Percentiles rank a stretch among this genome's conserved stretches.
These are phyloP conservation scores for Leptobrachium leishanense DNA, from an alignment of 2,113 vertebrate genomes.

Conservation along the genomic window DNA sequence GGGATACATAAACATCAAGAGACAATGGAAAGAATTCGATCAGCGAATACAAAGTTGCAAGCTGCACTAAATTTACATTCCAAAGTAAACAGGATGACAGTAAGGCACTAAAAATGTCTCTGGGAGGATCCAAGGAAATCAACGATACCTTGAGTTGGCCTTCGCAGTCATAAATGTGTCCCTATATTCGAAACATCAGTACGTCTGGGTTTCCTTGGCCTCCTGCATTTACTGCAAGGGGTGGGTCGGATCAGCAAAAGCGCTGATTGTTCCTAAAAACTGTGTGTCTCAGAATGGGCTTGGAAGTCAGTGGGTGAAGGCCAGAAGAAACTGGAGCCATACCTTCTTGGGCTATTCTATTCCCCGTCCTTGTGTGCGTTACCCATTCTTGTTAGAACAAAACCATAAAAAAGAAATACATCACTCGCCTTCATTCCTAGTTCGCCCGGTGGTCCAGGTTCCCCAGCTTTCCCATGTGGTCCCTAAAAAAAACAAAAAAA, in stretches of 20 bases:
- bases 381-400: too few relatives aligned
- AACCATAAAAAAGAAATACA: background rate
- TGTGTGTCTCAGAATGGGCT: too few relatives aligned
- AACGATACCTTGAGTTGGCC: background rate
- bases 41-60: background rate
- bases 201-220: background rate
- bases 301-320: too few relatives aligned
- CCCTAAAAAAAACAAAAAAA: conserved; percentile 68
- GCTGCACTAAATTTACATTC: background rate
- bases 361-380: too few relatives aligned
- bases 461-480: conserved; percentile 77
- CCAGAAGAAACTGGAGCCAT: too few relatives aligned
- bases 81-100: conserved; percentile 42
- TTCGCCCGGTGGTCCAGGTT: conserved; percentile 83
- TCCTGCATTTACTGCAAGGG: background rate
- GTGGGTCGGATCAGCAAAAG: background rate
- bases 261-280: too few relatives aligned
- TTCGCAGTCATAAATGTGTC: background rate
- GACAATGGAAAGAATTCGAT: conserved; percentile 53
- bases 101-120: conserved; percentile 27
- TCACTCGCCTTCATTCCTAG: conserved; percentile 83
- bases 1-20: conserved; percentile 9
- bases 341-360: too few relatives aligned
- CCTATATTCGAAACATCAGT: background rate
- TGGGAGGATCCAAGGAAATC: conserved; percentile 24